Base-by-base conservation (phyloP, 1,140 invertebrate species). In the Atta colombica region DNA sequence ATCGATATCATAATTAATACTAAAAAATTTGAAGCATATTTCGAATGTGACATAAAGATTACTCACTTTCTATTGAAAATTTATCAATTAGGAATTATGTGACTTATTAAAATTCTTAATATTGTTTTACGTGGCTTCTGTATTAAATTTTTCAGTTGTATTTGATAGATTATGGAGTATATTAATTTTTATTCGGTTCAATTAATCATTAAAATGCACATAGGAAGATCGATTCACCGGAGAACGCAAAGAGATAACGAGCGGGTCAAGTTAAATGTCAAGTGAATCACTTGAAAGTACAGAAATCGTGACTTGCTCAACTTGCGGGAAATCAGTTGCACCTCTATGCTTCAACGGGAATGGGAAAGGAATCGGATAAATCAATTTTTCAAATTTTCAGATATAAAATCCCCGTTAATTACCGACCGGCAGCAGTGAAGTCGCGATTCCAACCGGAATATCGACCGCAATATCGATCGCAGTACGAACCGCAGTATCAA, bases 241-340 rank as follows among this genome's bases (percentile, higher is more conserved):
- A 61, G 49, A 35, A 28, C 55, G 53, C 51, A 69, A 39, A 14
- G 53, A 18, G 58, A 81, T 87, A 55, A 53, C 1, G 61, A 89
- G 69, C 72, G 89, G 91, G 87, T n/a, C n/a, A n/a, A n/a, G n/a
- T 87, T 78, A 94, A 94, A 94, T 94, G 94, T 94, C 94, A 94
- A 93, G 93, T 88, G 92, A 93, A 94, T 94, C 82, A 72, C 89
- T 93, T 87, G 93, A 94, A 92, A 93, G 92, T 90, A 77, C 74
- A 55, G 25, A 53, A 82, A 77, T 75, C 89, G 87, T 84, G 86
- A 90, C 87, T 91, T 84, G 77, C 84, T 80, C 87, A 84, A 88
- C 84, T 69, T 78, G 18, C 35, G 53, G 49, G 51, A 77, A 86
- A 88, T 82, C 61, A 60, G 68, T 81, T 53, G 51, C 10, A 45